Evolutionary conservation across 2,888 invertebrate species (phyloP).

Genomic region (Cephus sareptanus): DNA sequence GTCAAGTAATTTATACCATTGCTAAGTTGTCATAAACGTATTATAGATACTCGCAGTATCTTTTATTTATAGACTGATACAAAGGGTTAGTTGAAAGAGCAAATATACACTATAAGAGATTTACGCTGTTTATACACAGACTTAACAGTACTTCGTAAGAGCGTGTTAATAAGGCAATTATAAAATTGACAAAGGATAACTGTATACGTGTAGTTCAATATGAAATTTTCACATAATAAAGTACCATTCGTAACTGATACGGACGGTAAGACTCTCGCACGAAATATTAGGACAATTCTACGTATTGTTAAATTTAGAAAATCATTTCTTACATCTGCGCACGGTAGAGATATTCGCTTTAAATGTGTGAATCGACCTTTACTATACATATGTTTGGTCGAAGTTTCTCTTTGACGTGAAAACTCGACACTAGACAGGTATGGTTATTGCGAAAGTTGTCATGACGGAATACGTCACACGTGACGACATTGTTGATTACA

Average conservation of each 20-base stretch:
- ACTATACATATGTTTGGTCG: neutral
- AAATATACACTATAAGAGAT: neutral
- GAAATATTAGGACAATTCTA: too few relatives aligned
- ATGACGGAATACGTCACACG: neutral
- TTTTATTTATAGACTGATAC: neutral
- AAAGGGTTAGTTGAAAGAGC: neutral
- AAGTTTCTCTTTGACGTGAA: neutral
- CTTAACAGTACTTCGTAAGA: neutral
- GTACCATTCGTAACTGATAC: too few relatives aligned
- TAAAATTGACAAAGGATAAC: neutral
- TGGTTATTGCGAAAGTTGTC: neutral
- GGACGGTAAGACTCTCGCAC: too few relatives aligned
- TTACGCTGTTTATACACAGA: neutral
- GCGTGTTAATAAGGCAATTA: neutral
- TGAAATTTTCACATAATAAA: too few relatives aligned
- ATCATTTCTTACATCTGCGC: too few relatives aligned
- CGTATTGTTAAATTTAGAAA: too few relatives aligned
- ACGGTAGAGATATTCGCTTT: too few relatives aligned
- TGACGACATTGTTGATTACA: neutral
- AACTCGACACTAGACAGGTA: neutral
- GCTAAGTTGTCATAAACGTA: neutral
- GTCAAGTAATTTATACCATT: neutral
- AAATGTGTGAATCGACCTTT: too few relatives aligned
- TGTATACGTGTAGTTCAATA: too few relatives aligned
- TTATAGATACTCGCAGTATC: neutral